phyloP scores from a whole-genome alignment of 2,888 invertebrate genomes.

The Ecliptopera silaceata region DNA sequence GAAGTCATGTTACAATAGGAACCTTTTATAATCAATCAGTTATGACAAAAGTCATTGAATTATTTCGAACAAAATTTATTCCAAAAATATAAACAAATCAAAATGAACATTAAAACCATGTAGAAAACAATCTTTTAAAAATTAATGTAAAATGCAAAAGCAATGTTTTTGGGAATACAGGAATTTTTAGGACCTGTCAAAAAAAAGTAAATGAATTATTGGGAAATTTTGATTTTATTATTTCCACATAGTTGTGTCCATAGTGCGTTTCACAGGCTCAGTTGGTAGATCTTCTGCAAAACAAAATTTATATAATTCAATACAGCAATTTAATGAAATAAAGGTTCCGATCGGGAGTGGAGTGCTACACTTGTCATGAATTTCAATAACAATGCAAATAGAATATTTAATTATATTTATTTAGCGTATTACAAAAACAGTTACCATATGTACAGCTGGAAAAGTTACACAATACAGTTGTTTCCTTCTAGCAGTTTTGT shows the following conservation, averaged over 20 bases:
- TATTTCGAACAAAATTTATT: conserved; percentile 79
- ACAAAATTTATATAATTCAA: conserved; percentile 78
- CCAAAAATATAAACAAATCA: conserved; percentile 80
- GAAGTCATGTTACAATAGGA: conserved; percentile 54
- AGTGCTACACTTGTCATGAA: conserved; percentile 70
- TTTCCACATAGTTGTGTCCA: conserved; percentile 83
- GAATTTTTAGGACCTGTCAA: conserved; percentile 78
- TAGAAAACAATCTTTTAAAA: conserved; percentile 75
- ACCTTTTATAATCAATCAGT: conserved; percentile 62
- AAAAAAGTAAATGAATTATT: conserved; percentile 76
- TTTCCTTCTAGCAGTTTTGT: conserved; percentile 89
- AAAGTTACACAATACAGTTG: conserved; percentile 81
- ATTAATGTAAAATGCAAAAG: conserved; percentile 65
- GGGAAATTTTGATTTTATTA: conserved; percentile 82
- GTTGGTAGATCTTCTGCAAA: conserved; percentile 79
- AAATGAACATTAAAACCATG: conserved; percentile 80
- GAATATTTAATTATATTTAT: conserved; percentile 81
- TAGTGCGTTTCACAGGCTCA: conserved; percentile 80
- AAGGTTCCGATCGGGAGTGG: conserved; percentile 83
- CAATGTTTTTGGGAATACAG: conserved; percentile 66
- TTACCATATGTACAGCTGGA: conserved; percentile 83
- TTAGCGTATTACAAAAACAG: conserved; percentile 83
- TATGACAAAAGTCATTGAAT: conserved; percentile 66
- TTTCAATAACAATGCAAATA: conserved; percentile 79
- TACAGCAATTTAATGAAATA: conserved; percentile 66